phyloP scores from a whole-genome alignment of 2,113 vertebrate genomes.

The Eulacestoma nigropectus region DNA sequence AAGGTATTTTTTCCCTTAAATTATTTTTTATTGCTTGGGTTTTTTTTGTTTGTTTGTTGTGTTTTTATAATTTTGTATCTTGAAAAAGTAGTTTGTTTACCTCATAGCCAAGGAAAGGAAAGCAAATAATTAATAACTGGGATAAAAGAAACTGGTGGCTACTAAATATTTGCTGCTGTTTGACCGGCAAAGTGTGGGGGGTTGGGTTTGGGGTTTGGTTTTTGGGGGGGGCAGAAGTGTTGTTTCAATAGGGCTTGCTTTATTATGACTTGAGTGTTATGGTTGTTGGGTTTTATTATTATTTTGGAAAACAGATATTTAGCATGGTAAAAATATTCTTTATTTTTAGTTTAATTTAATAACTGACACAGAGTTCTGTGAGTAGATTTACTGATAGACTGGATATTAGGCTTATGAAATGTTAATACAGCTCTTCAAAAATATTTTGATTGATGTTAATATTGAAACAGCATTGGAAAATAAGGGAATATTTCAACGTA shows the following conservation, averaged over 20 bases:
- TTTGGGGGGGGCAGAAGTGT: fast-evolving
- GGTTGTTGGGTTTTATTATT: background rate
- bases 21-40: background rate
- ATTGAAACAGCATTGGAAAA: conserved; percentile 11
- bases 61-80: background rate
- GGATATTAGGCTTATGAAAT: background rate
- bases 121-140: background rate
- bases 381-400: background rate
- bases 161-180: background rate
- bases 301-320: background rate
- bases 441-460: conserved; percentile 32
- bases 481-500: background rate
- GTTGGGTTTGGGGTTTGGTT: fast-evolving
- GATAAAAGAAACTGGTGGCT: background rate
- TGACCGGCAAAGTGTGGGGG: background rate
- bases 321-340: background rate
- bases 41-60: fast-evolving
- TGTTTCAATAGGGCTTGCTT: background rate
- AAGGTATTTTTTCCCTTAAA: background rate
- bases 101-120: background rate
- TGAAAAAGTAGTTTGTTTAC: background rate
- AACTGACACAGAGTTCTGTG: background rate
- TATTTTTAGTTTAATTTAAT: background rate
- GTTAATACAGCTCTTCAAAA: conserved; percentile 11
- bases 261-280: background rate